Evolutionary conservation across 2,797 vertebrate species (phyloP).

Genomic region (Sebastolobus alascanus): DNA sequence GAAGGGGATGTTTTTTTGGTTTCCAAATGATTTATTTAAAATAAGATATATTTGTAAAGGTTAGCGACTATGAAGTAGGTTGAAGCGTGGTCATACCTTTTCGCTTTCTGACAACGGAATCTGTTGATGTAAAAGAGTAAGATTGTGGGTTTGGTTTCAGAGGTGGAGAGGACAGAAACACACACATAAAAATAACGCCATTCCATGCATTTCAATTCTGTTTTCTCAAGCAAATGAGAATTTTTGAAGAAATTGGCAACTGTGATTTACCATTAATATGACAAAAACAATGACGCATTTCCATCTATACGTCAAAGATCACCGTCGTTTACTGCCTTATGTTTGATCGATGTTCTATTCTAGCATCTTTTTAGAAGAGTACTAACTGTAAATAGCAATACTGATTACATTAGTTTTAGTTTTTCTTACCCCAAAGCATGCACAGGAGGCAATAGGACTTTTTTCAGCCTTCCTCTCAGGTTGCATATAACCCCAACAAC

Average conservation of each 20-base stretch:
- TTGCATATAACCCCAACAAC: background rate
- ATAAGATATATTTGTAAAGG: background rate
- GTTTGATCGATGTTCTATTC: background rate
- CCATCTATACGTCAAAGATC: background rate
- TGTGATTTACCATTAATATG: background rate
- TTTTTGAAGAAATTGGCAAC: background rate
- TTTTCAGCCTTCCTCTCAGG: background rate
- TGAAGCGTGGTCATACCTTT: too few species aligned
- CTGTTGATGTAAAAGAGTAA: background rate
- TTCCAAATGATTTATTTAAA: conserved; percentile 21
- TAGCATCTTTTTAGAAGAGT: background rate
- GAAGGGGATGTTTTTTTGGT: background rate
- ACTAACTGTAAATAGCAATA: too few species aligned
- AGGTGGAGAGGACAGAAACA: background rate
- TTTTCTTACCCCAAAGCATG: too few species aligned
- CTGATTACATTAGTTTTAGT: too few species aligned
- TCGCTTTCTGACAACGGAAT: too few species aligned
- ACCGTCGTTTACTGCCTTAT: background rate
- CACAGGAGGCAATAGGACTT: background rate
- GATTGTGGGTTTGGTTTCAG: background rate
- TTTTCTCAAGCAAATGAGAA: background rate
- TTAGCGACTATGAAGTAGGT: background rate
- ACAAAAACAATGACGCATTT: background rate
- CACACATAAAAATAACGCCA: background rate
- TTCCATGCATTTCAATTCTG: background rate